A percentile compares a stretch with the other conserved stretches of the same genome.
Conservation (phyloP, 1,140 invertebrate genomes). For the Drosophila lini region DNA sequence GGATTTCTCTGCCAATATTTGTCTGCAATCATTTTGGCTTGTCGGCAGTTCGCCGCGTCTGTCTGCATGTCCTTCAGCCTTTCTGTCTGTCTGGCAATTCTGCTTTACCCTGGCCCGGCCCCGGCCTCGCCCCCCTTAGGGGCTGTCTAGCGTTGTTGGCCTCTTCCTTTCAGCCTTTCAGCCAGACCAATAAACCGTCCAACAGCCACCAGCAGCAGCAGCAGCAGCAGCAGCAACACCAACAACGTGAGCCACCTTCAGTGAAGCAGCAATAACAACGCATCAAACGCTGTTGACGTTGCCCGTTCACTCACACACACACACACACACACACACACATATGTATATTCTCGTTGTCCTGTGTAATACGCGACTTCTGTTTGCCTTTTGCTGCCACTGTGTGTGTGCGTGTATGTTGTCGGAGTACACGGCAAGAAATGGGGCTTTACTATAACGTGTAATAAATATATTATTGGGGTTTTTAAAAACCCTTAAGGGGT, state of each 20-base stretch:
- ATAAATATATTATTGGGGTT: background rate
- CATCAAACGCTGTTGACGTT: conserved; percentile 61
- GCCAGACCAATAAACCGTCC: conserved; percentile 63
- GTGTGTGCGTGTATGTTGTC: conserved; percentile 2
- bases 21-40: conserved; percentile 78
- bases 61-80: conserved; percentile 19
- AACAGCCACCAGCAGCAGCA: conserved; percentile 32
- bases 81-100: conserved; percentile 17
- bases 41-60: conserved; percentile 51
- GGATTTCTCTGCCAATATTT: conserved; percentile 78
- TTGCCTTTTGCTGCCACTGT: conserved; percentile 9
- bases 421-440: background rate
- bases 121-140: conserved; percentile 1
- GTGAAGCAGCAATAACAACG: conserved; percentile 66
- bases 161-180: conserved; percentile 32
- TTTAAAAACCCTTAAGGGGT: background rate
- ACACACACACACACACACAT: conserved; percentile 15
- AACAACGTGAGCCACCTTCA: conserved; percentile 32
- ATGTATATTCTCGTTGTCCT: conserved; percentile 20
- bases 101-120: background rate
- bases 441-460: too few relatives aligned
- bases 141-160: conserved; percentile 24
- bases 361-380: conserved; percentile 48
- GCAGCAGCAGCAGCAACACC: conserved; percentile 4
- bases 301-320: conserved; percentile 23